Evolutionary conservation across 2,113 vertebrate species (phyloP).

Genomic region (Emydura subglobosa): DNA sequence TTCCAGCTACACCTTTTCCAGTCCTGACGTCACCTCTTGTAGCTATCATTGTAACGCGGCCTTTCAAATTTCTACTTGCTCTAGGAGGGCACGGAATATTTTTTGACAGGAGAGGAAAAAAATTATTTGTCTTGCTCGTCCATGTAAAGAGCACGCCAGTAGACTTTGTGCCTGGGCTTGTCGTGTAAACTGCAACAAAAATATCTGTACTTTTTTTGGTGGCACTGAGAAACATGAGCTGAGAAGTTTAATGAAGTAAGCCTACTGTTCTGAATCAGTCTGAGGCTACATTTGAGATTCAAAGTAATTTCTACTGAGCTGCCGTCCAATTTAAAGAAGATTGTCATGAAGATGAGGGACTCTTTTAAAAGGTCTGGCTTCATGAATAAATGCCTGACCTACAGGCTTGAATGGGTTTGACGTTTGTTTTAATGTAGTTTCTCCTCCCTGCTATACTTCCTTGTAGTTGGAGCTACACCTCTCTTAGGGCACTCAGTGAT

Average conservation of each 20-base stretch:
- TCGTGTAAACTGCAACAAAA: not conserved
- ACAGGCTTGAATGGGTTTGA: constrained; percentile 12
- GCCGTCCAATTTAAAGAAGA: constrained; percentile 58
- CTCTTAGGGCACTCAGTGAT: constrained; percentile 53
- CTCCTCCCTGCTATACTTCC: constrained; percentile 39
- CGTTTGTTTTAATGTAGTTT: constrained; percentile 3
- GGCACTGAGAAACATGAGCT: not conserved
- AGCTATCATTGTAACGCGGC: not conserved
- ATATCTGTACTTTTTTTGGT: not conserved
- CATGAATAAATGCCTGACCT: not conserved
- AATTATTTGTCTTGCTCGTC: fast-evolving
- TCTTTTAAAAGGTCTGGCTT: constrained; percentile 52
- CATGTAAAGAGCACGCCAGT: not conserved
- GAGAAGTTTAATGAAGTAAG: not conserved
- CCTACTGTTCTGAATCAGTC: constrained; percentile 13
- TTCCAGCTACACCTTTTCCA: not conserved
- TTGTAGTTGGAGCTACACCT: constrained; percentile 51
- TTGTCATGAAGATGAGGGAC: constrained; percentile 49
- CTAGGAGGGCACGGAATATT: constrained; percentile 5
- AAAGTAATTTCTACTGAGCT: constrained; percentile 59
- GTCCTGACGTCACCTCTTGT: not conserved
- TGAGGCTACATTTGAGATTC: constrained; percentile 25
- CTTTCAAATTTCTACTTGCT: not conserved
- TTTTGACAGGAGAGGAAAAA: not conserved
- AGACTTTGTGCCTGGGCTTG: not conserved